Evolutionary conservation across 2,113 vertebrate genomes (phyloP), one percentile per base, ranked within the genome.

Genomic region (Mustela lutreola): DNA sequence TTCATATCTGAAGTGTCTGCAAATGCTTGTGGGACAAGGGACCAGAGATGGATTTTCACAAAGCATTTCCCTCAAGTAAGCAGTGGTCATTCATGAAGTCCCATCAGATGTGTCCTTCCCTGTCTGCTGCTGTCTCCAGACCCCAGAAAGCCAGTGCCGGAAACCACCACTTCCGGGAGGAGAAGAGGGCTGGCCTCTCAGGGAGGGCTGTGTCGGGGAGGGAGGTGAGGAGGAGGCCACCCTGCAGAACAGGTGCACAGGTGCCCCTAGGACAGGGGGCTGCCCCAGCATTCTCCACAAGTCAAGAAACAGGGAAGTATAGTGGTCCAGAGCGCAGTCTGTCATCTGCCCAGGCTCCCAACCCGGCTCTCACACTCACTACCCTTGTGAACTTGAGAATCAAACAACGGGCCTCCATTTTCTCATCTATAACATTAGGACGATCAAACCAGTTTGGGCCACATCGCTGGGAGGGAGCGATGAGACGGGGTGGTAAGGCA

Each of bases 401-500:
- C 58, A 31, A n/a, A 76, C 14, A 24, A 26, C 48, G 45, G 22
- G 24, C 21, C 33, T 50, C 16, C 9, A 48, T 11, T 45, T 76
- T 39, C 82, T 84, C 63, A 7, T 10, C 63, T 56, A 21, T 26
- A 81, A 60, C 63, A 2, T 19, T 7, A 85, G 48, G 50, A 48
- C 14, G 48, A 36, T 21, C 26, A 76, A 91, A 81, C 31, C n/a
- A 3, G 12, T 67, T 39, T 11, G n/a, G 0, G 0, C 31, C 26
- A 45, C 60, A 4, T 33, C 5, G 18, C 26, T 6, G 1, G 22
- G 33, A 21, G 36, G 16, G 50, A n/a, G 9, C 15, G 7, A 36
- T 4, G 26, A 82, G 39, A 28, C 0, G 1, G 12, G 1, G 22
- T 0, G 1, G 24, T 11, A 0, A 0, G 0, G 8, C 11, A 2